phyloP scores from a whole-genome alignment of 1,140 invertebrate genomes.

The Calycopis cecrops region DNA sequence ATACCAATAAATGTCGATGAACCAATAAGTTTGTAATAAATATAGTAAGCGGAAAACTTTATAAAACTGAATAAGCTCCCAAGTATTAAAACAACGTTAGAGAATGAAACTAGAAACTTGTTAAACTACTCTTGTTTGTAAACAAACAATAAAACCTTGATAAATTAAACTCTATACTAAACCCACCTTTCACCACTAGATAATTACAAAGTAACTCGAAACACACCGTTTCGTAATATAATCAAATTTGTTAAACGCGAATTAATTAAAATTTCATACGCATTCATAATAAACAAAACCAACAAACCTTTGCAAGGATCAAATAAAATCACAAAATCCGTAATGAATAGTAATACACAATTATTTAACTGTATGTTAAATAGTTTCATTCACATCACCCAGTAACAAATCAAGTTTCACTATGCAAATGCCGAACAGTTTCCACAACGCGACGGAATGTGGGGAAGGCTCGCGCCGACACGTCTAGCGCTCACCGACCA shows the following conservation, averaged over 20 bases:
- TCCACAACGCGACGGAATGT: constrained; percentile 44
- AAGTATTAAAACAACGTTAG: too few relatives aligned
- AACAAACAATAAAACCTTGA: constrained; percentile 4
- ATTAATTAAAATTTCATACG: constrained; percentile 1
- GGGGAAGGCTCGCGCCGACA: constrained; percentile 21
- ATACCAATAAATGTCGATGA: too few relatives aligned
- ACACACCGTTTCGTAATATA: neutral
- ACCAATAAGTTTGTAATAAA: too few relatives aligned
- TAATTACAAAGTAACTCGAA: neutral
- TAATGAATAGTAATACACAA: constrained; percentile 47
- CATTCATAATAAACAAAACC: constrained; percentile 17
- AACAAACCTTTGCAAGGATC: constrained; percentile 32
- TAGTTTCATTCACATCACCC: constrained; percentile 50
- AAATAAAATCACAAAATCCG: constrained; percentile 44
- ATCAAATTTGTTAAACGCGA: neutral
- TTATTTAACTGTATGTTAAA: constrained; percentile 31
- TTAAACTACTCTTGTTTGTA: constrained; percentile 3
- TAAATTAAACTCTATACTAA: neutral
- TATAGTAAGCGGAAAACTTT: too few relatives aligned
- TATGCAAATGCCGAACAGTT: constrained; percentile 58
- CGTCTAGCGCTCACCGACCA: constrained; percentile 36
- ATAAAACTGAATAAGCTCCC: too few relatives aligned
- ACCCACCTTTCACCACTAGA: constrained; percentile 3
- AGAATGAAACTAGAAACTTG: constrained; percentile 7
- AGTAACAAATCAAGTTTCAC: constrained; percentile 52